phyloP scores from a whole-genome alignment of 64 coral and sea anemone species.

The Montipora sp. region DNA sequence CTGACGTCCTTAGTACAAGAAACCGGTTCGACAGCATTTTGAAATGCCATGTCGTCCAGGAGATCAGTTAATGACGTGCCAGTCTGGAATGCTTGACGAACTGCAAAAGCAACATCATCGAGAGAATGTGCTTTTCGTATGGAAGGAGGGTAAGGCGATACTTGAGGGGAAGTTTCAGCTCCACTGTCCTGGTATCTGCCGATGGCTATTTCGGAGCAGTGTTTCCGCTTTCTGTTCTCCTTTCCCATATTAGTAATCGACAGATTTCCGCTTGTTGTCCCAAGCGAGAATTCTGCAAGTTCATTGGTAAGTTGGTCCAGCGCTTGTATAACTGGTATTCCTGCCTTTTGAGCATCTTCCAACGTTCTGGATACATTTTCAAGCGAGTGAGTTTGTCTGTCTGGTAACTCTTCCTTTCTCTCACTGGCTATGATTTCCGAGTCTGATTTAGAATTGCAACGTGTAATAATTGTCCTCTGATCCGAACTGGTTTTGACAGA shows the following conservation, averaged over 20 bases:
- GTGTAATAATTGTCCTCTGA: constrained; percentile 14
- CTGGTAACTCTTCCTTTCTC: not conserved
- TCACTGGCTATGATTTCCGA: not conserved
- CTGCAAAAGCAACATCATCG: constrained; percentile 56
- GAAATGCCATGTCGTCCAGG: constrained; percentile 13
- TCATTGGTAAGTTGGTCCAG: constrained; percentile 57
- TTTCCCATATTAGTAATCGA: not conserved
- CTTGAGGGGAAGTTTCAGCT: not conserved
- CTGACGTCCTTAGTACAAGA: constrained; percentile 3
- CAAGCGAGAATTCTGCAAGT: constrained; percentile 46
- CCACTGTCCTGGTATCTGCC: not conserved
- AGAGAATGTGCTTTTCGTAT: constrained; percentile 68
- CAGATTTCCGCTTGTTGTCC: not conserved
- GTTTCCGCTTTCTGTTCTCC: constrained; percentile 29
- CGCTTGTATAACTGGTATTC: constrained; percentile 66
- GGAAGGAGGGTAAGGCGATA: constrained; percentile 36
- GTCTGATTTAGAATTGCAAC: constrained; percentile 52
- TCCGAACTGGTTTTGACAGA: not conserved
- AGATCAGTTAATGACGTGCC: constrained; percentile 41
- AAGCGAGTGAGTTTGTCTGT: constrained; percentile 49
- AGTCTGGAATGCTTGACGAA: constrained; percentile 38
- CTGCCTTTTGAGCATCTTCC: constrained; percentile 36
- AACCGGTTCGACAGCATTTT: constrained; percentile 43
- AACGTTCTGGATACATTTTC: constrained; percentile 34
- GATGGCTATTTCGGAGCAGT: constrained; percentile 1